Evolutionary conservation across 2,113 vertebrate species (phyloP).

Genomic region (Bettongia penicillata): DNA sequence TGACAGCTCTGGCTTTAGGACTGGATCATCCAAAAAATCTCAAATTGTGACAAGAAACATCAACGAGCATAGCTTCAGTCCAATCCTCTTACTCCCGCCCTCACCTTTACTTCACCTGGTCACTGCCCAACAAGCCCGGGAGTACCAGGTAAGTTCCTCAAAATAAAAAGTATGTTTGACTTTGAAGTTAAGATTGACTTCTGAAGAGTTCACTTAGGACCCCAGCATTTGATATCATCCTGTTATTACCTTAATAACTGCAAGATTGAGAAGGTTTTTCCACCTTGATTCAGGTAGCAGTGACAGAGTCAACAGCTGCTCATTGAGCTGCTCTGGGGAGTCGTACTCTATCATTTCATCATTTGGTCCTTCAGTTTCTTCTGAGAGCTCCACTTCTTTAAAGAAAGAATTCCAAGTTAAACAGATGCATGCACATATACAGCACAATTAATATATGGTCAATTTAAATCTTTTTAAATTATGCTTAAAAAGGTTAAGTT

Average conservation of each 20-base stretch:
- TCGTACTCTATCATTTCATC: conserved; percentile 88
- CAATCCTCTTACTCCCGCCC: neutral
- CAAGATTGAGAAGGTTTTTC: conserved; percentile 95
- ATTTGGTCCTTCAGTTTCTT: conserved; percentile 76
- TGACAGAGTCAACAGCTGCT: conserved; percentile 93
- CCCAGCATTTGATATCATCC: neutral
- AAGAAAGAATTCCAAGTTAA: conserved; percentile 62
- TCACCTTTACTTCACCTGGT: neutral
- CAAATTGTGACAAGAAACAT: neutral
- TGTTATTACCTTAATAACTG: conserved; percentile 92
- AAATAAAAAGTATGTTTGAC: neutral
- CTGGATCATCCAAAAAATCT: neutral
- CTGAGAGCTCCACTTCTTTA: conserved; percentile 81
- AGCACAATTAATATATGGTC: neutral
- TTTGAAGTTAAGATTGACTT: neutral
- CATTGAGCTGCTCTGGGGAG: conserved; percentile 92
- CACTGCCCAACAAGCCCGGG: neutral
- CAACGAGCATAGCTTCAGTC: neutral
- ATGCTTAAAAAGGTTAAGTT: neutral
- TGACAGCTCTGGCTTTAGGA: neutral
- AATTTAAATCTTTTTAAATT: neutral
- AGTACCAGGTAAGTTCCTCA: conserved; percentile 1
- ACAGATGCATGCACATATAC: neutral
- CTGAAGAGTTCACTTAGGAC: neutral
- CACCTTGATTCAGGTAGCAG: conserved; percentile 93